Evolutionary conservation across 2,113 vertebrate species (phyloP).

Genomic region (Theropithecus gelada): DNA sequence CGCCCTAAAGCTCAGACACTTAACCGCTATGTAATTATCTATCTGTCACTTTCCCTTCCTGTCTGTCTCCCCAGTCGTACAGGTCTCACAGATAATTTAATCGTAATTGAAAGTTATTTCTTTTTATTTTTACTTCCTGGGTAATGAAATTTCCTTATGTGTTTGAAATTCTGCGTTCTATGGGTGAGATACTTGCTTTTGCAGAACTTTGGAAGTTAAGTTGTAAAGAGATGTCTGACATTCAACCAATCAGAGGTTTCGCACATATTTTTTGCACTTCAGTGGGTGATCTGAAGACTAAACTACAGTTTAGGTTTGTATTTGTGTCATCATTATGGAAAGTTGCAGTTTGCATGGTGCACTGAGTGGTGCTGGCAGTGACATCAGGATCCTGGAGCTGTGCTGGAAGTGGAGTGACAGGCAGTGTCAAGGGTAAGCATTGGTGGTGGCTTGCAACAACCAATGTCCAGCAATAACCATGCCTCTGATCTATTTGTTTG

Average conservation of each 20-base stretch:
- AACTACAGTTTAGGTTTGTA: neutral
- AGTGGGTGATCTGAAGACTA: neutral
- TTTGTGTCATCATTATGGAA: neutral
- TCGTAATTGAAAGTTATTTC: neutral
- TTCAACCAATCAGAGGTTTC: neutral
- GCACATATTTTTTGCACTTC: neutral
- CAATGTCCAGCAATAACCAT: fast-evolving
- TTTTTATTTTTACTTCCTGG: neutral
- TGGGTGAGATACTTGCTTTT: neutral
- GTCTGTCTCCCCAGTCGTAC: neutral
- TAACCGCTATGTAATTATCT: neutral
- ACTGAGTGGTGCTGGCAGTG: neutral
- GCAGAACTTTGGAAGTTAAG: neutral
- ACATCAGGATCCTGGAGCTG: too few relatives aligned
- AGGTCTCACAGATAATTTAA: neutral
- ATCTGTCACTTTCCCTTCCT: neutral
- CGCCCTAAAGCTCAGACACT: too few relatives aligned
- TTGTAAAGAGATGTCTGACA: neutral
- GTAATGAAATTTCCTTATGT: neutral
- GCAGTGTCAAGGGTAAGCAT: fast-evolving
- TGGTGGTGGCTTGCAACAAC: neutral
- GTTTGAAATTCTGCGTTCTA: neutral
- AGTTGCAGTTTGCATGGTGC: neutral
- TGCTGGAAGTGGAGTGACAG: neutral
- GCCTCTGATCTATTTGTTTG: neutral